Conservation (phyloP, 2,888 invertebrate genomes). For the Acronicta psi region DNA sequence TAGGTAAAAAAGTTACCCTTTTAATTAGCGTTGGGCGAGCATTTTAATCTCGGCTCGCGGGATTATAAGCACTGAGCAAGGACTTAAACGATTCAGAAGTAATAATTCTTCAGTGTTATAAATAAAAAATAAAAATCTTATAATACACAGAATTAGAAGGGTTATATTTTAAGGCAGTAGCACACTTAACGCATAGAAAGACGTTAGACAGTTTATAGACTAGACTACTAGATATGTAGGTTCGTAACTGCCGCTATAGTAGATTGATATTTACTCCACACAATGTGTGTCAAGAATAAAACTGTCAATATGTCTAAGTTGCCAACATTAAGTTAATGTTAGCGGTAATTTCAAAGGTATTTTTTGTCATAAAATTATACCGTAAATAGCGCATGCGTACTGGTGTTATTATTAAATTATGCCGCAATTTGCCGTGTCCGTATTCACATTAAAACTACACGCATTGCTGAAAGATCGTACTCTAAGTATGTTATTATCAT, state of each 20-base stretch:
- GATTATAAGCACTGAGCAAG: constrained; percentile 85
- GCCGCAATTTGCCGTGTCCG: constrained; percentile 60
- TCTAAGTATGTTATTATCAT: constrained; percentile 26
- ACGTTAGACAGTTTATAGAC: constrained; percentile 23
- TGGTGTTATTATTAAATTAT: constrained; percentile 65
- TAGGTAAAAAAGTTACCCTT: constrained; percentile 82
- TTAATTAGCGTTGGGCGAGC: constrained; percentile 84
- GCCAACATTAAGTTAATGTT: constrained; percentile 58
- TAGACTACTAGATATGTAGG: too few relatives aligned
- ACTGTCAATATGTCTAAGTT: constrained; percentile 38
- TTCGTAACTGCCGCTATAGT: constrained; percentile 1
- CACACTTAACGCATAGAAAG: constrained; percentile 57
- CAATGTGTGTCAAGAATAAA: constrained; percentile 45
- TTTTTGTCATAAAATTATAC: constrained; percentile 54
- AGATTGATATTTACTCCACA: constrained; percentile 1
- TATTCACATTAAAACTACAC: constrained; percentile 52
- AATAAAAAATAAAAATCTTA: constrained; percentile 83
- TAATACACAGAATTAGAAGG: constrained; percentile 65
- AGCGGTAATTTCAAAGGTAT: constrained; percentile 55
- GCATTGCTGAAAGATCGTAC: constrained; percentile 60
- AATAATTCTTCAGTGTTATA: constrained; percentile 88
- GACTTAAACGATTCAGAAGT: constrained; percentile 88
- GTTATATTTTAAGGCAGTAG: constrained; percentile 59
- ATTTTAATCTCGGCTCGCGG: constrained; percentile 82
- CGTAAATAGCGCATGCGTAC: constrained; percentile 48